Base-by-base conservation (phyloP, 2,797 vertebrate genomes). In the Halcyon leucocephala region DNA sequence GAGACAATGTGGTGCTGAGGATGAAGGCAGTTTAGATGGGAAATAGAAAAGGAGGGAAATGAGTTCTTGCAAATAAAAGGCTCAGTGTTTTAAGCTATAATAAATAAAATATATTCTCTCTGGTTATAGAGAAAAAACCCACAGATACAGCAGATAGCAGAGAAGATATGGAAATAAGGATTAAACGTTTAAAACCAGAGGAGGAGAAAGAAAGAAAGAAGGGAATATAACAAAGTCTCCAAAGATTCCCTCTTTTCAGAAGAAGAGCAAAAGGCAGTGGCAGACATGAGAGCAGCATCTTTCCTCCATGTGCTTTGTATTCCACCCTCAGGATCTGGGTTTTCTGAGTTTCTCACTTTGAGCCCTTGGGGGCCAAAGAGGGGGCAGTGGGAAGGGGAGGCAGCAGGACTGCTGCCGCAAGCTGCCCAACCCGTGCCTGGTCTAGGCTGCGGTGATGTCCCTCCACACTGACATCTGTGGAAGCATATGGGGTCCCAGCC, bases 381-480 rank as follows among this genome's bases (percentile, higher is more conserved):
- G 15, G 49, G 18, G 10, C 14, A 3, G 28, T 19, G 29, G 39
- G 60, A 70, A 67, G 35, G 31, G 55, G 46, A 80, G 33, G 29
- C 24, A 42, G 41, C 41, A 44, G 70, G 16, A 46, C 29, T 9
- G 73, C 39, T 86, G 46, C 66, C 82, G 54, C 33, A 29, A 31
- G 28, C 71, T 73, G 14, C 73, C 58, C 49, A 46, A 0, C n/a
- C 4, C 2, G 33, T 7, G 3, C 19, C 69, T 48, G 51, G 10
- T 28, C 35, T 6, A 3, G 21, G 41, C 70, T 55, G 35, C 4
- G 2, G 42, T 31, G 8, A n/a, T 11, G 2, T 58, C 31, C 7
- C 49, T 64, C 61, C 1, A 0, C 0, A 0, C 39, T 24, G 31
- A 78, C 64, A 37, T 69, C 58, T 61, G 39, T 31, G 49, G 57